Percentiles rank a stretch among this genome's conserved stretches.
Evolutionary conservation across 2,888 invertebrate species (phyloP).

Genomic region (Aleiodes leptofemur): DNA sequence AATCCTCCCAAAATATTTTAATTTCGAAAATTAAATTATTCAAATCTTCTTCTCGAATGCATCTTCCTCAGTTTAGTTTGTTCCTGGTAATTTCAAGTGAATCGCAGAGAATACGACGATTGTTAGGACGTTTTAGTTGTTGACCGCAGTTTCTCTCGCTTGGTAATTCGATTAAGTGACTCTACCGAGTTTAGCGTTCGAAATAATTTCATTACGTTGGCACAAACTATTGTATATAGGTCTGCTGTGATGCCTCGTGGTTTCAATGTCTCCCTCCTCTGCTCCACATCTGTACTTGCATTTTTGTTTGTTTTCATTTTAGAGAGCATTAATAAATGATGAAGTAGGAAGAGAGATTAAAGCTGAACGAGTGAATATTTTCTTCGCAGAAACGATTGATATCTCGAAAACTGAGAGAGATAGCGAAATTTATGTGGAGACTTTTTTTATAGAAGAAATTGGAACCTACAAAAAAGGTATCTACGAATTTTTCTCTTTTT

Average conservation of each 20-base stretch:
- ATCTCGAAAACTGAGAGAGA: too few relatives aligned
- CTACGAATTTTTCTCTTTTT: too few relatives aligned
- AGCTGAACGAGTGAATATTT: background rate
- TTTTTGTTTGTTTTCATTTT: background rate
- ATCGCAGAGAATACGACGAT: background rate
- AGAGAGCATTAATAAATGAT: background rate
- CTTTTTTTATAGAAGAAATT: too few relatives aligned
- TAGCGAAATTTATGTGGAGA: too few relatives aligned
- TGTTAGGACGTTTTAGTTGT: conserved; percentile 29
- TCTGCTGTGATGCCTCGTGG: background rate
- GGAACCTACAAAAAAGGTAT: too few relatives aligned
- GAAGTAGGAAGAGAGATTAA: background rate
- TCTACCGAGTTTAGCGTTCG: conserved; percentile 29
- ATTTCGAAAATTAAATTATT: background rate
- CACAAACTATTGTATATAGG: conserved; percentile 20
- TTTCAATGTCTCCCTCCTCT: background rate
- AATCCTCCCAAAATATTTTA: too few relatives aligned
- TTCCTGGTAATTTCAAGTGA: conserved; percentile 8
- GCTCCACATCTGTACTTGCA: too few relatives aligned
- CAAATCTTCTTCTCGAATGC: background rate
- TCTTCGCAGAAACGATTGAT: too few relatives aligned
- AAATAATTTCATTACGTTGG: conserved; percentile 28
- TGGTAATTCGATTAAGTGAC: conserved; percentile 32
- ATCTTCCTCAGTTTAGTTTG: background rate
- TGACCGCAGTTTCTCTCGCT: conserved; percentile 34